phyloP scores from a whole-genome alignment of 1,140 invertebrate species.

The Aphaenogaster rudis region DNA sequence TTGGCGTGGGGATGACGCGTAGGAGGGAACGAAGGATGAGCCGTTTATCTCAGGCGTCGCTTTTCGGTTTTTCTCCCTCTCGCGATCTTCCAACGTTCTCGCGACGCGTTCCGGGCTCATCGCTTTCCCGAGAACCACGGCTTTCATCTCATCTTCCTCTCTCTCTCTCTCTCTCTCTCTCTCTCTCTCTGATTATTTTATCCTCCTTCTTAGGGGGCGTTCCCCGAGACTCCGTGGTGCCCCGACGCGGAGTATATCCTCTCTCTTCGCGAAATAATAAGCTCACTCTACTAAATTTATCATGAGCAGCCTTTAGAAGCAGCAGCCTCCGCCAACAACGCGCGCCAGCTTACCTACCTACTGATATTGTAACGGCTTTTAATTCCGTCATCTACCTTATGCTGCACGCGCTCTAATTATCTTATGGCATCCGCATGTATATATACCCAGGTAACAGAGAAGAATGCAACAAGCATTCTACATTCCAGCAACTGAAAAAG shows the following conservation, averaged over 20 bases:
- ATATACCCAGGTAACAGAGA: too few species aligned
- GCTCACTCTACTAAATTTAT: constrained; percentile 87
- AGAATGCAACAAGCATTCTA: too few species aligned
- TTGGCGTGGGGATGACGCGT: constrained; percentile 71
- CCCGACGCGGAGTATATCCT: constrained; percentile 73
- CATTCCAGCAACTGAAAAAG: too few species aligned
- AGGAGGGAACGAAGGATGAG: constrained; percentile 81
- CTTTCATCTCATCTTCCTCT: constrained; percentile 79
- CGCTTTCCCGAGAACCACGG: constrained; percentile 45
- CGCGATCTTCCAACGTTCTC: constrained; percentile 27
- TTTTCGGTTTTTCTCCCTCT: constrained; percentile 84
- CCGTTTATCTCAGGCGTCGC: constrained; percentile 86
- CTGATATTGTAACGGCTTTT: constrained; percentile 48
- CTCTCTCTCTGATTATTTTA: constrained; percentile 75
- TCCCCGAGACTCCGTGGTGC: constrained; percentile 74
- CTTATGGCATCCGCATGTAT: constrained; percentile 10
- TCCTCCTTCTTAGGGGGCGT: constrained; percentile 79
- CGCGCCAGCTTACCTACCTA: constrained; percentile 43
- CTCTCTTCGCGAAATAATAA: constrained; percentile 81
- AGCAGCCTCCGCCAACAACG: constrained; percentile 28
- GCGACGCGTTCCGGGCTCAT: constrained; percentile 47
- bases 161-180: constrained; percentile 69
- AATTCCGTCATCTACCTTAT: constrained; percentile 41
- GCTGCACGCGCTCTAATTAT: constrained; percentile 30
- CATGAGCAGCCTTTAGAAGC: constrained; percentile 41